Conservation (phyloP, 1,140 invertebrate species). For the Aphelenchoides fujianensis region DNA sequence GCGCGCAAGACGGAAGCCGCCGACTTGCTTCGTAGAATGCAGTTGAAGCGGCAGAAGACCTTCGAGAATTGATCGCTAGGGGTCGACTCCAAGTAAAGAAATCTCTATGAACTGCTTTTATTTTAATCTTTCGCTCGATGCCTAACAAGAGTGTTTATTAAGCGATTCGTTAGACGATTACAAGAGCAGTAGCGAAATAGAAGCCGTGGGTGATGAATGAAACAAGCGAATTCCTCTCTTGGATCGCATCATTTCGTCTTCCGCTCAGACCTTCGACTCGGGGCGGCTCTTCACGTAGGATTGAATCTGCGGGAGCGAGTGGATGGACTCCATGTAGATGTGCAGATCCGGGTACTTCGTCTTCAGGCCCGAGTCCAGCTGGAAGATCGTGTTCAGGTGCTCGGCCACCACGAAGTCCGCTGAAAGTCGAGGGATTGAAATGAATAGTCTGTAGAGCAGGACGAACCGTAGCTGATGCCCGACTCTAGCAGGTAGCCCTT, state of each 20-base stretch:
- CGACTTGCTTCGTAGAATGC: background rate
- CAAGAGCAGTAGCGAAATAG: no score
- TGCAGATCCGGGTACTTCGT: background rate
- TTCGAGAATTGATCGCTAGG: background rate
- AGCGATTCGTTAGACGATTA: no score
- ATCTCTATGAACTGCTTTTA: no score
- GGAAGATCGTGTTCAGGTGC: background rate
- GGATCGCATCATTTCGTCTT: no score
- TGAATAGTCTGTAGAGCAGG: no score
- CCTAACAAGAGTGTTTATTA: no score
- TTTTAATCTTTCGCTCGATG: no score
- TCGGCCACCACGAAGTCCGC: background rate
- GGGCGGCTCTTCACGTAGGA: background rate
- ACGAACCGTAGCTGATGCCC: slow-evolving; percentile 4
- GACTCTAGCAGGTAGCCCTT: background rate
- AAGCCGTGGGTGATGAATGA: no score
- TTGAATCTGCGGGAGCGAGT: background rate
- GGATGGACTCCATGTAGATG: background rate
- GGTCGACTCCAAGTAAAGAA: no score
- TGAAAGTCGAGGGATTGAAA: no score
- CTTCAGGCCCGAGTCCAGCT: background rate
- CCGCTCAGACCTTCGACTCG: background rate
- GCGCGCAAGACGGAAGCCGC: background rate
- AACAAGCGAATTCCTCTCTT: no score
- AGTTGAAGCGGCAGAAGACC: background rate